phyloP scores from a whole-genome alignment of 2,888 invertebrate species.

The Tachina fera region DNA sequence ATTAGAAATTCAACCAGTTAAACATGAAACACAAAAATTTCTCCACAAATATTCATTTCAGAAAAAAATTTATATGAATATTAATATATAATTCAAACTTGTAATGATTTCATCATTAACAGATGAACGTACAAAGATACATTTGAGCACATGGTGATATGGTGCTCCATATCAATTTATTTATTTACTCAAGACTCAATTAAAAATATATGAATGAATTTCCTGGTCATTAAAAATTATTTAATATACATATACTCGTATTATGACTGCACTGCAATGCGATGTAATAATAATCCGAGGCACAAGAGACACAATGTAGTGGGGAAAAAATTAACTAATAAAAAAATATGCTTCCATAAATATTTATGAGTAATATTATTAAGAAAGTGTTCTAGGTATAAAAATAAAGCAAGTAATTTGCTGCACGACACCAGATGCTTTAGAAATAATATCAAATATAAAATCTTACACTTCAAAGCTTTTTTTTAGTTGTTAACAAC shows the following conservation, averaged over 20 bases:
- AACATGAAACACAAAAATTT: not conserved
- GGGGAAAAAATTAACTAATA: not conserved
- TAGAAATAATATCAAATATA: not conserved
- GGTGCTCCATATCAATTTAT: constrained; percentile 15
- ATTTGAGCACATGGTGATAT: not conserved
- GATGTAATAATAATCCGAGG: not conserved
- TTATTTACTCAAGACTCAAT: constrained; percentile 45
- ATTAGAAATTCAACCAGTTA: not conserved
- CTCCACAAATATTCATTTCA: constrained; percentile 21
- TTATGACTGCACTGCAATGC: not conserved
- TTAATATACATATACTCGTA: not conserved
- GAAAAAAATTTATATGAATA: not conserved
- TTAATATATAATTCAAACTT: not conserved
- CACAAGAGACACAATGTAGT: not conserved
- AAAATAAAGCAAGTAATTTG: not conserved
- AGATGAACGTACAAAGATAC: not conserved
- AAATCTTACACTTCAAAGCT: not conserved
- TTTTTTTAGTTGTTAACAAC: not conserved
- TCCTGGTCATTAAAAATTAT: constrained; percentile 52
- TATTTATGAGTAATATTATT: not conserved
- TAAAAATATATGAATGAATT: constrained; percentile 48
- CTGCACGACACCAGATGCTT: no score
- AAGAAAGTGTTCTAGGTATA: not conserved
- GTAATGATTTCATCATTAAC: constrained; percentile 26
- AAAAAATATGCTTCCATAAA: not conserved